Base-by-base conservation (phyloP, 2,888 invertebrate species). In the Calameuta pallipes region DNA sequence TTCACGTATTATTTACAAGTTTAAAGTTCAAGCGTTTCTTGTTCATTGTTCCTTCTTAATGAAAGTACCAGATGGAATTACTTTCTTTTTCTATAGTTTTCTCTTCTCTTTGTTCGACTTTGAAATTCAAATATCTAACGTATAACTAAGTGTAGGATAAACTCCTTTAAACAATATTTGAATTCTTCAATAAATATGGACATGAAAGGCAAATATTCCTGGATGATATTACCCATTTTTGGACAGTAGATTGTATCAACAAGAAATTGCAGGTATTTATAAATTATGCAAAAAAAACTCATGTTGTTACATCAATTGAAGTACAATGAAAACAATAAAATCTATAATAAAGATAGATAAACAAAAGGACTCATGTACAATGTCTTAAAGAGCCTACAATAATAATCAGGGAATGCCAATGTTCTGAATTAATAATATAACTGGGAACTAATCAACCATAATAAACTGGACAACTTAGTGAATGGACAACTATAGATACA, bases 401-500 rank as follows among this genome's bases (percentile, higher is more conserved):
- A 23, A 56, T 56, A 56, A 56, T 56, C 56, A 9, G 23, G 23
- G 9, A 23, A 56, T 1, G 23, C 23, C 1, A 56, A 56, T 23
- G 2, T 23, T 56, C 23, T 56, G 9, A 56, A 56, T 23, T 56
- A 56, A 23, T 56, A 56, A 56, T 23, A 56, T 56, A 56, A 56
- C 23, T 56, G 9, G 23, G 15, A 23, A 56, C 23, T 56, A 56
- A 23, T 56, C 2, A 9, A 56, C 23, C 23, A 56, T 56, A 1
- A 23, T 23, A 56, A 56, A 56, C 56, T 23, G 15, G 70, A 68
- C 41, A 75, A 33, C 37, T n/a, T 34, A 41, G 69, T 79, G 77
- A 77, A 79, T 79, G 79, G 74, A 76, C 76, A 76, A 56, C 11
- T 36, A 73, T 31, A 76, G 34, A 56, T 76, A 73, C 68, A 68